A percentile compares a stretch with the other conserved stretches of the same genome.
Conservation (phyloP, 2,888 invertebrate genomes). For the Phortica magna region DNA sequence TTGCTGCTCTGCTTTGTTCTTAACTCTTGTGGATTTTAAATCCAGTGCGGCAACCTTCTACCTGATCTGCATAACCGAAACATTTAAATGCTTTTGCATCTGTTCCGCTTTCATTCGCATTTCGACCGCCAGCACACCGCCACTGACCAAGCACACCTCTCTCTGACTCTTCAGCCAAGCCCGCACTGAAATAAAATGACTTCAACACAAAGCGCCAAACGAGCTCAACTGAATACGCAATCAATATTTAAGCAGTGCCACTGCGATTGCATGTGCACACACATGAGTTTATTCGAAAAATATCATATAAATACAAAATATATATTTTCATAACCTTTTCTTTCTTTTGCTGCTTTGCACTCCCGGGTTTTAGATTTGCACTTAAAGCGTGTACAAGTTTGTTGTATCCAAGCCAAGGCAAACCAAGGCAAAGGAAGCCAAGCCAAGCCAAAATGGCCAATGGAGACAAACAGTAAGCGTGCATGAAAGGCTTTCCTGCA, state of each 20-base stretch:
- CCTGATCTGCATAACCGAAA: conserved; percentile 66
- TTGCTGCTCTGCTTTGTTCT: background rate
- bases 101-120: conserved; percentile 41
- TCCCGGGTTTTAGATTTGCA: conserved; percentile 18
- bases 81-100: conserved; percentile 50
- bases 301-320: background rate
- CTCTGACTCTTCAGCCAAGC: no score
- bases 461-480: background rate
- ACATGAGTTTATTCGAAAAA: background rate
- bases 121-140: conserved; percentile 13
- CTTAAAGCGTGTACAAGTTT: conserved; percentile 9
- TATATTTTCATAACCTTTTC: conserved; percentile 13
- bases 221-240: conserved; percentile 8
- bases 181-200: background rate
- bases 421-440: background rate
- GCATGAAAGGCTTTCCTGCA: background rate
- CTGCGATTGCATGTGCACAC: background rate
- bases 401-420: conserved; percentile 5
- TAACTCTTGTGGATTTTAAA: conserved; percentile 3
- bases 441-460: conserved; percentile 8
- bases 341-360: background rate
- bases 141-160: no score
- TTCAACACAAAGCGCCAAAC: conserved; percentile 1
- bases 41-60: conserved; percentile 48
- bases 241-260: background rate